Evolutionary conservation across 2,888 invertebrate species (phyloP).

Genomic region (Mesoligia furuncula): DNA sequence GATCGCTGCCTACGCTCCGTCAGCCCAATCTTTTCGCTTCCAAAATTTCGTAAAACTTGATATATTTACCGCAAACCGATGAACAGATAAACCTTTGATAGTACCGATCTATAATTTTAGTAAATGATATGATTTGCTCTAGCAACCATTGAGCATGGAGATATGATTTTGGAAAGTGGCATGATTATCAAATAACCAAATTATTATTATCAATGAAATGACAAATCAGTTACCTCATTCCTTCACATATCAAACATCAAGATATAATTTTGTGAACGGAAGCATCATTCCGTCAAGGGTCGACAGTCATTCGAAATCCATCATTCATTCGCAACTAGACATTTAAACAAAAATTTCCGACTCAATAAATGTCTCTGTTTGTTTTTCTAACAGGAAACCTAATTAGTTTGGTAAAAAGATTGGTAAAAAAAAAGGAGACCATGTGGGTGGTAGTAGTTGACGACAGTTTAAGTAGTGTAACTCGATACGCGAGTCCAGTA

Average conservation of each 20-base stretch:
- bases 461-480: slow-evolving; percentile 90
- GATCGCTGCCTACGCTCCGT: slow-evolving; percentile 85
- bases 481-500: slow-evolving; percentile 83
- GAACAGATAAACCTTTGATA: slow-evolving; percentile 80
- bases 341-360: slow-evolving; percentile 83
- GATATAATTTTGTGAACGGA: slow-evolving; percentile 77
- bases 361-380: slow-evolving; percentile 88
- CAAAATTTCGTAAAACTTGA: slow-evolving; percentile 81
- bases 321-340: slow-evolving; percentile 88
- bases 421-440: slow-evolving; percentile 83
- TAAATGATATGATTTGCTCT: slow-evolving; percentile 42
- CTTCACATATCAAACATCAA: slow-evolving; percentile 43
- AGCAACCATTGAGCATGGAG: neutral
- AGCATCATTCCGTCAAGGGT: slow-evolving; percentile 79
- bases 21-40: slow-evolving; percentile 82
- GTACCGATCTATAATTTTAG: slow-evolving; percentile 53
- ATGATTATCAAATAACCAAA: slow-evolving; percentile 56
- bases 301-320: slow-evolving; percentile 86
- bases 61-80: slow-evolving; percentile 85
- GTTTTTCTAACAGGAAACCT: slow-evolving; percentile 90
- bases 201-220: slow-evolving; percentile 63
- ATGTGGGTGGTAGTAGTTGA: slow-evolving; percentile 87
- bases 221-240: slow-evolving; percentile 43
- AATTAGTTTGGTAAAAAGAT: slow-evolving; percentile 86
- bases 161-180: slow-evolving; percentile 18